A percentile compares a stretch with the other conserved stretches of the same genome.
These are phyloP conservation scores for Orientallactaga sibirica DNA, from an alignment of 2,797 vertebrate species.

Conservation along the genomic window DNA sequence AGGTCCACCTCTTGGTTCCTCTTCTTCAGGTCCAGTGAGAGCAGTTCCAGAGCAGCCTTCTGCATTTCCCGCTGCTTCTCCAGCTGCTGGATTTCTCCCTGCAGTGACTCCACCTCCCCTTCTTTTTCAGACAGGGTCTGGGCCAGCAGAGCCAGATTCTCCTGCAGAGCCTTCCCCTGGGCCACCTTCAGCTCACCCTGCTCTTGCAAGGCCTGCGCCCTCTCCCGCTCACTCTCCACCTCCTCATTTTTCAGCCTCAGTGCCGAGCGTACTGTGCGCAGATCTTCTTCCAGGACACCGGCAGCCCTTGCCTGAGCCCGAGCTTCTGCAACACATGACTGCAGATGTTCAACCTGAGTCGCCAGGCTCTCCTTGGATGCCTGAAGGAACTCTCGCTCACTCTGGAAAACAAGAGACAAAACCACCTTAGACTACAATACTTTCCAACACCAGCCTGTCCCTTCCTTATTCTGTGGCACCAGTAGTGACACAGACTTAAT, in stretches of 20 bases:
- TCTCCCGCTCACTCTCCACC: constrained; percentile 77
- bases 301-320: constrained; percentile 79
- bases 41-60: constrained; percentile 55
- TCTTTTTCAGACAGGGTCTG: constrained; percentile 75
- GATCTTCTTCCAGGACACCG: constrained; percentile 84
- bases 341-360: constrained; percentile 82
- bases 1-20: constrained; percentile 75
- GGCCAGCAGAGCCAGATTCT: constrained; percentile 75
- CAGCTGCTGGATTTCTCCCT: constrained; percentile 74
- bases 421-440: neutral
- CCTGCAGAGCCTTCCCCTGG: constrained; percentile 82
- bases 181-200: constrained; percentile 79
- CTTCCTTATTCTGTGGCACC: constrained; percentile 5
- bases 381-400: constrained; percentile 80
- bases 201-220: constrained; percentile 83
- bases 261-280: constrained; percentile 75
- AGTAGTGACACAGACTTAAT: constrained; percentile 14
- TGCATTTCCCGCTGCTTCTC: constrained; percentile 79
- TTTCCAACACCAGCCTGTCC: neutral
- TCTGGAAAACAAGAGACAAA: constrained; percentile 81
- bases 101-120: constrained; percentile 65
- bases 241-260: constrained; percentile 86
- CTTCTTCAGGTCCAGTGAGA: constrained; percentile 79
- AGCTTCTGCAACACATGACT: constrained; percentile 80
- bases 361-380: constrained; percentile 79